Evolutionary conservation across 2,888 invertebrate genomes (phyloP), one percentile per base, ranked within the genome.

Genomic region (Neuroscelio doddi): DNA sequence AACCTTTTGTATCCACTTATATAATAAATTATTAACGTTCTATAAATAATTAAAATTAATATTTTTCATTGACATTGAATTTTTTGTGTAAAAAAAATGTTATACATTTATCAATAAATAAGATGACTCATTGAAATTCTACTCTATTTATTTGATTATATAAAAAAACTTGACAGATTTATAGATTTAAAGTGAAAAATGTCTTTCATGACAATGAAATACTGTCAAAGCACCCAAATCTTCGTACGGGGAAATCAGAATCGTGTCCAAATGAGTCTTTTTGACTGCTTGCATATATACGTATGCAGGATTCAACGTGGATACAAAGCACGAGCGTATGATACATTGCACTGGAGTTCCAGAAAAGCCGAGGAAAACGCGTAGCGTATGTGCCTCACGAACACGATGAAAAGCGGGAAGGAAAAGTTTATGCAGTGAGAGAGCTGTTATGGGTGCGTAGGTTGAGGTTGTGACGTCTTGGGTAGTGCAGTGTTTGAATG

Each of bases 261-360:
- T 64, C 68, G 45, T 42, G 63, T 45, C 38, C 51, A 44, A 59
- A 68, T 66, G 66, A 67, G 63, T 58, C 62, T 66, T 66, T 66
- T 61, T 58, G 58, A 14, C 47, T 36, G 30, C 21, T 30, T 51
- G 47, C 30, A 58, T 36, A 57, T 53, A 59, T 53, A 38, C 53
- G 52, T 44, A 49, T 32, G 44, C 16, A 42, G 34, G 58, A 64
- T 63, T 34, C 24, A 41, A 41, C 16, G 44, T 24, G 34, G 9
- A 8, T 41, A 53, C 61, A 57, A 61, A 53, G 65, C 61, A 51
- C 62, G 53, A 62, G 66, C 45, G 61, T 53, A 62, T 62, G 66
- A 62, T 66, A 53, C 53, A 66, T 66, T 52, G 61, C 61, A 38
- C 47, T 52, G 27, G 52, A 61, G 57, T 61, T 62, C 49, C 53